phyloP scores from a whole-genome alignment of 2,888 invertebrate genomes.

The Monoplex corrugatus region DNA sequence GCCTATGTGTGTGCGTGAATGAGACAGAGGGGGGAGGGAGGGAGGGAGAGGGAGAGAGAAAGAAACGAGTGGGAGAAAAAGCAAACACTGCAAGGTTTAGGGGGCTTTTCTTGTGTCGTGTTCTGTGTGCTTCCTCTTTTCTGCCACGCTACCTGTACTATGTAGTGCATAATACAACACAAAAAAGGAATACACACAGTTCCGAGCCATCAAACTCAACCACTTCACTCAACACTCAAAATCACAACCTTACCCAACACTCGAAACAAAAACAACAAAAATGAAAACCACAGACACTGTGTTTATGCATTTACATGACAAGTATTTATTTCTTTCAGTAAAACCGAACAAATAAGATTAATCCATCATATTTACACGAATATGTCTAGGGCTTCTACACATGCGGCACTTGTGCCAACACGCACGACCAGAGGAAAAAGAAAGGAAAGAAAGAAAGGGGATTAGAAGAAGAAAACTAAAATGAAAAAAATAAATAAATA shows the following conservation, averaged over 20 bases:
- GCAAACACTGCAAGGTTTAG: neutral
- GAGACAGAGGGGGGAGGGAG: neutral
- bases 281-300: neutral
- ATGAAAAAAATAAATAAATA: constrained; percentile 15
- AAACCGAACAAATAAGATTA: constrained; percentile 61
- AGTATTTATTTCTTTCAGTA: constrained; percentile 62
- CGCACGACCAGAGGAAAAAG: constrained; percentile 20
- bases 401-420: constrained; percentile 45
- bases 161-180: neutral
- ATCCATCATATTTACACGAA: constrained; percentile 61
- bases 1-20: too few species aligned
- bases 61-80: neutral
- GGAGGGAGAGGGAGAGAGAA: neutral
- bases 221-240: too few species aligned
- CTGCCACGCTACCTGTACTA: too few species aligned
- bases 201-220: too few species aligned
- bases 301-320: constrained; percentile 44
- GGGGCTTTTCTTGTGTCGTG: too few species aligned
- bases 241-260: too few species aligned
- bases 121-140: too few species aligned
- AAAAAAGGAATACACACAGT: neutral
- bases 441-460: constrained; percentile 41
- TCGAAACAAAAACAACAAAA: neutral
- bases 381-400: constrained; percentile 58
- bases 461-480: neutral